Evolutionary conservation across 2,888 invertebrate genomes (phyloP).

Genomic region (Caenorhabditis becei): DNA sequence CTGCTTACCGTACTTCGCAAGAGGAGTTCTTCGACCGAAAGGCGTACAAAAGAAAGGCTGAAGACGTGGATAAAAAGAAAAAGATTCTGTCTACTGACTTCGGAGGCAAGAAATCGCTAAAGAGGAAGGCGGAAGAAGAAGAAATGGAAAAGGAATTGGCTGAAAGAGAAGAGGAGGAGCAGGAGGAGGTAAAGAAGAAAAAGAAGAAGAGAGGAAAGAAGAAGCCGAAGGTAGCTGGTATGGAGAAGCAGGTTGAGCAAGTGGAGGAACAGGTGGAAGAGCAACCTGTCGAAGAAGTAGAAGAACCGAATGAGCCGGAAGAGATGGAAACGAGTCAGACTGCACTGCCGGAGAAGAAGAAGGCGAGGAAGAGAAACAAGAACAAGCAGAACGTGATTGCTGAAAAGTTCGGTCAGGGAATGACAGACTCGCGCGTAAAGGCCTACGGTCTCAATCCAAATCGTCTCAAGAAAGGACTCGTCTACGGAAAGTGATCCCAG

Average conservation of each 20-base stretch:
- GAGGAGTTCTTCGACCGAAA: conserved; percentile 90
- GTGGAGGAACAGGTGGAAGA: neutral
- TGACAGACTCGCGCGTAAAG: conserved; percentile 88
- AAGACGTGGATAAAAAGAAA: conserved; percentile 88
- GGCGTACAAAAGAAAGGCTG: conserved; percentile 88
- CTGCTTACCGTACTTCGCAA: conserved; percentile 85
- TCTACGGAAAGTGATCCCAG: conserved; percentile 42
- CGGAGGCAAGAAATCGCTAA: conserved; percentile 64
- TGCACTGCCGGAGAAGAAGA: conserved; percentile 25
- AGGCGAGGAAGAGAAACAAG: conserved; percentile 45
- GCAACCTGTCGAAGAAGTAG: conserved; percentile 15
- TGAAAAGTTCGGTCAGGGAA: conserved; percentile 50
- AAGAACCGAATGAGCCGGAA: conserved; percentile 15
- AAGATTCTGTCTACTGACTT: conserved; percentile 85
- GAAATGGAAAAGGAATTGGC: conserved; percentile 48
- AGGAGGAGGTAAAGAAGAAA: conserved; percentile 28
- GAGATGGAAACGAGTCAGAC: conserved; percentile 11
- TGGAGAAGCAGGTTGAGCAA: conserved; percentile 4
- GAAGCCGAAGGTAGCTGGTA: conserved; percentile 38
- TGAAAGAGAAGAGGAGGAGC: conserved; percentile 24
- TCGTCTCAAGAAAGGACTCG: conserved; percentile 88
- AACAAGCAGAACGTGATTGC: conserved; percentile 56
- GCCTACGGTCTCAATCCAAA: conserved; percentile 95
- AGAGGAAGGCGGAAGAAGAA: conserved; percentile 53
- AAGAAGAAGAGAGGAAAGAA: conserved; percentile 61